A percentile compares a stretch with the other conserved stretches of the same genome.
phyloP scores from a whole-genome alignment of 2,113 vertebrate species.

The Solenodon paradoxus region DNA sequence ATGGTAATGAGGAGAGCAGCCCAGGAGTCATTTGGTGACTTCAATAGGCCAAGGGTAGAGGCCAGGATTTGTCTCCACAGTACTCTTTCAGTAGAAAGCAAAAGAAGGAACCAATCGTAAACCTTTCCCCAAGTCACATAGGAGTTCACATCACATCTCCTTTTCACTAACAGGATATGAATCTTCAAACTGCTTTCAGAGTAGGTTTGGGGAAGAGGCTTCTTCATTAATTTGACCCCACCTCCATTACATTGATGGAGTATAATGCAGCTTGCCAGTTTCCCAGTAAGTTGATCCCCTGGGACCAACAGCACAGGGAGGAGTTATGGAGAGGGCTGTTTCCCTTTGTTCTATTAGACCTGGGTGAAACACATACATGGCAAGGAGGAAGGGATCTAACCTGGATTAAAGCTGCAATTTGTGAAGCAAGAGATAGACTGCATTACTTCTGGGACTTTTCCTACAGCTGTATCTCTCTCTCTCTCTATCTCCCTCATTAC shows the following conservation, averaged over 20 bases:
- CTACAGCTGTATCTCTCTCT: neutral
- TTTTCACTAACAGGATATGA: slow-evolving; percentile 3
- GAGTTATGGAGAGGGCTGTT: slow-evolving; percentile 51
- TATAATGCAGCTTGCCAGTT: neutral
- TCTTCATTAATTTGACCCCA: slow-evolving; percentile 33
- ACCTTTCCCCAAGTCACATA: slow-evolving; percentile 33
- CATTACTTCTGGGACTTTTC: neutral
- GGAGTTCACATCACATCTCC: neutral
- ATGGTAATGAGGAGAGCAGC: slow-evolving; percentile 32
- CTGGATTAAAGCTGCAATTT: slow-evolving; percentile 32
- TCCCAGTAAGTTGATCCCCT: slow-evolving; percentile 42
- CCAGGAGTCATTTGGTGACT: slow-evolving; percentile 46
- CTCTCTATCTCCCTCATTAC: neutral
- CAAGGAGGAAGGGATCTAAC: neutral
- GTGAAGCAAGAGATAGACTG: neutral
- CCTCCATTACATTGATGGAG: neutral
- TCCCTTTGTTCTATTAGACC: slow-evolving; percentile 38
- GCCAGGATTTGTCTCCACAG: slow-evolving; percentile 1
- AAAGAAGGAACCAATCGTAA: slow-evolving; percentile 48
- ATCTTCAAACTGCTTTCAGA: neutral
- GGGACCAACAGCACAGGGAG: slow-evolving; percentile 23
- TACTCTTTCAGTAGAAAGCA: slow-evolving; percentile 47
- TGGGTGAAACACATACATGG: slow-evolving; percentile 14
- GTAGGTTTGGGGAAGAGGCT: neutral
- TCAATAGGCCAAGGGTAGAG: slow-evolving; percentile 42